Conservation (phyloP, 2,888 invertebrate genomes). For the Brachypterus glaber region DNA sequence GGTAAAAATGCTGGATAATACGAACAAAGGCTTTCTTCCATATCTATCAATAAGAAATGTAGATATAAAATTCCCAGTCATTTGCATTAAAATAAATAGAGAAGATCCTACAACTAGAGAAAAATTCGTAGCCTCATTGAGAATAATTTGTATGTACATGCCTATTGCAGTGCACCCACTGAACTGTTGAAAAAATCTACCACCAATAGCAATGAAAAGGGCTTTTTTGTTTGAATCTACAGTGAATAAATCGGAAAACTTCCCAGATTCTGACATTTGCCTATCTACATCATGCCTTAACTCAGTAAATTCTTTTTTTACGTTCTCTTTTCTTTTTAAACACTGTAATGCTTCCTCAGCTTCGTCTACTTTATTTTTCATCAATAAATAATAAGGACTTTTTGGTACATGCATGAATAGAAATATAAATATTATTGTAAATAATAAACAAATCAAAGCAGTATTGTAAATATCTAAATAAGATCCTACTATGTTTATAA, state of each 20-base stretch:
- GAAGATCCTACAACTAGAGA: slow-evolving; percentile 36
- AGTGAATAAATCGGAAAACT: slow-evolving; percentile 46
- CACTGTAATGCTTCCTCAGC: slow-evolving; percentile 25
- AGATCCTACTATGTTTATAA: slow-evolving; percentile 27
- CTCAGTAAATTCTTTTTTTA: slow-evolving; percentile 26
- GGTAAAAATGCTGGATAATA: slow-evolving; percentile 25
- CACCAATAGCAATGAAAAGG: slow-evolving; percentile 48
- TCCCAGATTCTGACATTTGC: slow-evolving; percentile 37
- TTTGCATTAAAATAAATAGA: slow-evolving; percentile 39
- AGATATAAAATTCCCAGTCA: slow-evolving; percentile 27
- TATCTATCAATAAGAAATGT: slow-evolving; percentile 30
- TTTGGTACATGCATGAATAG: slow-evolving; percentile 31
- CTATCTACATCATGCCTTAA: slow-evolving; percentile 27
- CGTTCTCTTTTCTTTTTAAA: slow-evolving; percentile 24
- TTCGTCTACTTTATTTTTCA: slow-evolving; percentile 23
- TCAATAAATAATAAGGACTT: slow-evolving; percentile 32
- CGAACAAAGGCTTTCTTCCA: slow-evolving; percentile 28
- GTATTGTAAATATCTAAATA: slow-evolving; percentile 22
- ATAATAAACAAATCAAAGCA: slow-evolving; percentile 20
- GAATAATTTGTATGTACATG: slow-evolving; percentile 31
- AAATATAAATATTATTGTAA: slow-evolving; percentile 26
- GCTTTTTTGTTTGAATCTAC: slow-evolving; percentile 52
- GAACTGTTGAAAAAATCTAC: slow-evolving; percentile 34
- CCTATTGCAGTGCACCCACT: slow-evolving; percentile 28
- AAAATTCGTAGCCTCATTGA: slow-evolving; percentile 29